A percentile compares a stretch with the other conserved stretches of the same genome.
Evolutionary conservation across 2,888 invertebrate genomes (phyloP).

Genomic region (Listrodromus nycthemerus): DNA sequence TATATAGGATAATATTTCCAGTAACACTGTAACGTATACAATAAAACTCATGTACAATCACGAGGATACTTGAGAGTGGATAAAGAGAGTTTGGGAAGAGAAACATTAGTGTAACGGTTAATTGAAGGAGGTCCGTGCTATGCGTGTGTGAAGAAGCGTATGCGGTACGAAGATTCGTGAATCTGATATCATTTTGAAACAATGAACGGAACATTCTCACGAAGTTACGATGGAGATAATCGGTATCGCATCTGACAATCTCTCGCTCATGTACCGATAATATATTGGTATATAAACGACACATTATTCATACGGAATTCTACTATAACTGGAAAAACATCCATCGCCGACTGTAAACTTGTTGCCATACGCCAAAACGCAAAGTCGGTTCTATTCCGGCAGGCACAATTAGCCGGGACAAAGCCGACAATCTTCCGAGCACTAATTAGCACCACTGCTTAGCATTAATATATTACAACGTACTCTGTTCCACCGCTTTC

Average conservation of each 20-base stretch:
- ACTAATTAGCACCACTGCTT: no score
- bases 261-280: neutral
- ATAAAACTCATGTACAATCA: slow-evolving; percentile 43
- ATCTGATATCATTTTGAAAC: slow-evolving; percentile 47
- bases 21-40: slow-evolving; percentile 54
- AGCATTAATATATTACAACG: no score
- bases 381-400: no score
- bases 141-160: neutral
- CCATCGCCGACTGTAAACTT: no score
- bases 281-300: neutral
- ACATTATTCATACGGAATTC: neutral
- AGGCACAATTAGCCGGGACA: no score
- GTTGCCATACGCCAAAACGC: no score
- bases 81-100: slow-evolving; percentile 38
- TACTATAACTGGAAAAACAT: no score
- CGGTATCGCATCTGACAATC: neutral
- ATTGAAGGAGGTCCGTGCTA: slow-evolving; percentile 41
- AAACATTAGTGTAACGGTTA: slow-evolving; percentile 54
- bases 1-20: slow-evolving; percentile 57
- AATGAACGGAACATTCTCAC: slow-evolving; percentile 41
- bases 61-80: slow-evolving; percentile 24
- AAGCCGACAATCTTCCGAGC: no score
- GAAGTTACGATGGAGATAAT: slow-evolving; percentile 33
- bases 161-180: neutral
- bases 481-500: no score